Evolutionary conservation across 2,797 vertebrate genomes (phyloP), one percentile per base, ranked within the genome.

Genomic region (Aulostomus chinensis): DNA sequence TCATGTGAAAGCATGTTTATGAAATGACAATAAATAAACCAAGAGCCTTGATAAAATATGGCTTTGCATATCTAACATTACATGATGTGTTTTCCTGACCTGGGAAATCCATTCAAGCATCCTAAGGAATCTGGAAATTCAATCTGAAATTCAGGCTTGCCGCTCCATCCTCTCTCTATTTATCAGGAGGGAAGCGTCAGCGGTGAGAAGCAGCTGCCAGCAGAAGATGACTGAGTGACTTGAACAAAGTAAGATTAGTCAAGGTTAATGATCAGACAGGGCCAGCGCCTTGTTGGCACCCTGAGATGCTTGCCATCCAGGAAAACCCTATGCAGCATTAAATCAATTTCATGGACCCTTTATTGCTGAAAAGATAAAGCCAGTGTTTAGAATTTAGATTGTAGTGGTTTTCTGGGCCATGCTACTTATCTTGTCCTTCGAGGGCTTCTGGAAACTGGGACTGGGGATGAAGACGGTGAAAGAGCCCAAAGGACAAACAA

Each of bases 301-400:
- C 74, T 34, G 73, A 58, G 41, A 47, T 2, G 43, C 35, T 54
- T 12, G 0, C 68, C 47, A 62, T 37, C 83, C 79, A 59, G 72
- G 78, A 86, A 81, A 86, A 37, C 59, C 66, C 86, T 81, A 47
- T 60, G 85, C 86, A 82, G 76, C 85, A 88, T 87, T 74, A 81
- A 87, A 88, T 78, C 80, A 83, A 90, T 91, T 90, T 89, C 88
- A 87, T 45, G 86, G 86, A 57, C 76, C 78, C 80, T 83, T 85
- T 86, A 80, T 82, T 77, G 81, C 73, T 65, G 64, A 62, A 3
- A 60, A 85, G 80, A 86, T 78, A 52, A 83, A 81, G 76, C 65
- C 82, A 75, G 68, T 67, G 67, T 80, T 75, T 65, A 42, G 38
- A 22, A 50, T 43, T 25, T 2, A 2, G 24, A 25, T 5, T 25